phyloP scores from a whole-genome alignment of 2,113 vertebrate species.

The Ophthalmolycus amberensis region DNA sequence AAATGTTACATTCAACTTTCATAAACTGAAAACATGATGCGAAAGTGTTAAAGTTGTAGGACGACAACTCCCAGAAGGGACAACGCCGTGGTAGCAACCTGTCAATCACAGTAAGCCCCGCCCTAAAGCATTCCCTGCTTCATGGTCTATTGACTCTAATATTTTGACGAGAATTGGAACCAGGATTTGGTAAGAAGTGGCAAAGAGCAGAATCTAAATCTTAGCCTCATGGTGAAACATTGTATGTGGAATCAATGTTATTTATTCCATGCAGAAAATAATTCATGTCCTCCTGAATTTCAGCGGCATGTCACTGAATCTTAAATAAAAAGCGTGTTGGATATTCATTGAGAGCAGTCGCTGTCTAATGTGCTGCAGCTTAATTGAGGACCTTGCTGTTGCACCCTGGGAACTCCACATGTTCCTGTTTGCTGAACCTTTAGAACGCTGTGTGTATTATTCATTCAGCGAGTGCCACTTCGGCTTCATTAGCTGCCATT shows the following conservation, averaged over 20 bases:
- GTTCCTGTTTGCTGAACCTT: constrained; percentile 29
- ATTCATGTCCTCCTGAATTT: neutral
- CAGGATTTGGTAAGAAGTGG: neutral
- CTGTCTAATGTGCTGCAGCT: neutral
- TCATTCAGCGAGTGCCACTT: constrained; percentile 15
- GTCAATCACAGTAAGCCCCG: neutral
- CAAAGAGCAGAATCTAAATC: neutral
- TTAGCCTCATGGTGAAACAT: neutral
- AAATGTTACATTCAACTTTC: neutral
- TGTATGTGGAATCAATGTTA: neutral
- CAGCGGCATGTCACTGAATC: neutral
- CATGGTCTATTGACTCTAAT: neutral
- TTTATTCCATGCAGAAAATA: neutral
- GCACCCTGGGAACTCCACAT: constrained; percentile 1
- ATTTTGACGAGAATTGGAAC: neutral
- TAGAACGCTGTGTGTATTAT: constrained; percentile 29
- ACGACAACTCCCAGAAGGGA: neutral
- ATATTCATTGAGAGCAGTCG: neutral
- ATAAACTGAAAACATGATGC: neutral
- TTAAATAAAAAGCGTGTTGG: neutral
- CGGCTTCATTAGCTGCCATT: constrained; percentile 53
- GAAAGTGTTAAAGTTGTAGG: neutral
- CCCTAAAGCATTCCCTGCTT: no score
- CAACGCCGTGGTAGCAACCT: neutral
- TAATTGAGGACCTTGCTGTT: constrained; percentile 2